Evolutionary conservation across 2,113 vertebrate species (phyloP), one percentile per base, ranked within the genome.

Genomic region (Aegypius monachus): DNA sequence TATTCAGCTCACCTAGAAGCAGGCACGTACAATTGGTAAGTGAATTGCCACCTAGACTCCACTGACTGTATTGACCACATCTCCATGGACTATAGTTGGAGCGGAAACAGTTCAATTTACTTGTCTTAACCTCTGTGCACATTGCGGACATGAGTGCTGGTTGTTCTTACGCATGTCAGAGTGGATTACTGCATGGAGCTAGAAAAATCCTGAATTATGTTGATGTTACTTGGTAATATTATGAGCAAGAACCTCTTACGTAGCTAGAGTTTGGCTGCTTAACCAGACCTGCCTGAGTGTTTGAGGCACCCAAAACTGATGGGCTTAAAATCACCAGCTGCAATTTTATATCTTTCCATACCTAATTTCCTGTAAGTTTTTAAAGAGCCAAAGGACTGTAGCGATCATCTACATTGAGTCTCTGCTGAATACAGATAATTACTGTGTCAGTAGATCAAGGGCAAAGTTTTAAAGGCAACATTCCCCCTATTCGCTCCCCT

Each of bases 21-120:
- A 83, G 40, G 38, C 59, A 88, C 1, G 0, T 90, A 45, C 50
- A 21, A 58, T 11, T 86, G 59, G 86, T 73, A 45, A 53, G 59
- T 70, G 50, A 68, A 90, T 65, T 92, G 85, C 25, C 48, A 82
- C 48, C 81, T 52, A 29, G 38, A 50, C 47, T 55, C 19, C 56
- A 13, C 72, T 71, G 65, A 6, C 47, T 66, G 32, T 84, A 91
- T 91, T 84, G 86, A 88, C 50, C 81, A 58, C 45, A 50, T 83
- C 80, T 86, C 67, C 32, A 17, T 17, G 43, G 40, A 58, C 74
- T 80, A 31, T 19, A 70, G 36, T 0, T 77, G 58, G 72, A 86
- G 47, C 63, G 50, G 81, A 96, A 95, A 94, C 72, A 55, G 47
- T 59, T 97, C 86, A 47, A 31, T 95, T 86, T 89, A 65, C n/a